These are phyloP conservation scores for Hirundichthys speculiger DNA, from an alignment of 2,113 vertebrate genomes.

Conservation along the genomic window DNA sequence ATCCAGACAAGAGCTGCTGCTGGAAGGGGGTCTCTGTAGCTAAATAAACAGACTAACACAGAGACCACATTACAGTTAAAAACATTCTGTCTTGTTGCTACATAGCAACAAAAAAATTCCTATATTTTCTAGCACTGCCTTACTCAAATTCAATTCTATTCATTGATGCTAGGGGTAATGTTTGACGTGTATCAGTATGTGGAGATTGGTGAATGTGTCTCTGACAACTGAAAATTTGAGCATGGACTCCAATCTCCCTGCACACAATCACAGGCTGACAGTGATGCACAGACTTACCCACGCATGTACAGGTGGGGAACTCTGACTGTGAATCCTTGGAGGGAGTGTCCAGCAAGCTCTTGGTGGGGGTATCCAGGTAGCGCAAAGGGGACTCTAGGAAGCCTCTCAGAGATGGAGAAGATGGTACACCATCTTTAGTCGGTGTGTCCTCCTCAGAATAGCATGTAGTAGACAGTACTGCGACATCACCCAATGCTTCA, in stretches of 20 bases:
- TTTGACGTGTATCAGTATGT: too few relatives aligned
- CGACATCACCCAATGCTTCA: conserved; percentile 90
- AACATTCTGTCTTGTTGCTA: too few relatives aligned
- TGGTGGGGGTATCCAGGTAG: conserved; percentile 94
- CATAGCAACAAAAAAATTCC: too few relatives aligned
- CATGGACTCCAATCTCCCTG: not conserved
- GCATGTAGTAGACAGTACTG: conserved; percentile 95
- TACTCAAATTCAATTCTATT: too few relatives aligned
- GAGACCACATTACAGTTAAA: too few relatives aligned
- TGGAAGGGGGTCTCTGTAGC: not conserved
- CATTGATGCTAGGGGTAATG: too few relatives aligned
- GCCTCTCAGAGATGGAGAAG: conserved; percentile 90
- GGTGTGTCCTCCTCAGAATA: conserved; percentile 87
- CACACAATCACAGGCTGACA: not conserved
- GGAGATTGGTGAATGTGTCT: too few relatives aligned
- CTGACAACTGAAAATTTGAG: not conserved
- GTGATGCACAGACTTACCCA: conserved; percentile 85
- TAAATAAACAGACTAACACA: too few relatives aligned
- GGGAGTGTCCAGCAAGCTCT: conserved; percentile 92
- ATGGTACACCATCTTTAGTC: conserved; percentile 87
- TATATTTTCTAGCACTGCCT: too few relatives aligned
- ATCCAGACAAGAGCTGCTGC: conserved; percentile 38
- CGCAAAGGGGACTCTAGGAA: conserved; percentile 95
- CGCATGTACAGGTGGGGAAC: conserved; percentile 93
- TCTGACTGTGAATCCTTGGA: conserved; percentile 90